Percentiles rank a stretch among this genome's conserved stretches.
These are phyloP conservation scores for Diplolepis rosae DNA, from an alignment of 2,888 invertebrate genomes.

Conservation along the genomic window DNA sequence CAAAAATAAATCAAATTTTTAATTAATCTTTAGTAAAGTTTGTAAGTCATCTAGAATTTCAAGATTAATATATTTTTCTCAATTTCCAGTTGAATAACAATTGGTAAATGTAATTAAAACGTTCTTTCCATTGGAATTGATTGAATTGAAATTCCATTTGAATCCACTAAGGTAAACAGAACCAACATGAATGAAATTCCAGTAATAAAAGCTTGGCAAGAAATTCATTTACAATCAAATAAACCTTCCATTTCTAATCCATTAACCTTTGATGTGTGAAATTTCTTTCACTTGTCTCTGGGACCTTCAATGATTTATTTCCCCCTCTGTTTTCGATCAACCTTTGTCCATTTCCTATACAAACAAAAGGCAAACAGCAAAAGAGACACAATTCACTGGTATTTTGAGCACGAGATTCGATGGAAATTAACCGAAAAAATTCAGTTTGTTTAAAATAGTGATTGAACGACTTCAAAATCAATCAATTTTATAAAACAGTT, in stretches of 20 bases:
- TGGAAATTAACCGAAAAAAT: neutral
- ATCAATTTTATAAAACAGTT: neutral
- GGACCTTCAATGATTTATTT: slow-evolving; percentile 1
- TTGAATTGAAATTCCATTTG: neutral
- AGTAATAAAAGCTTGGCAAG: neutral
- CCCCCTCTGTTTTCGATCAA: slow-evolving; percentile 24
- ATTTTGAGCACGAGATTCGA: slow-evolving; percentile 1
- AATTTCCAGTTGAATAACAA: too few species aligned
- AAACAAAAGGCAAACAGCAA: slow-evolving; percentile 24
- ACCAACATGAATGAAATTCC: slow-evolving; percentile 2
- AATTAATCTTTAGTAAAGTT: too few species aligned
- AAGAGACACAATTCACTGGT: slow-evolving; percentile 3
- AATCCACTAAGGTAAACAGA: neutral
- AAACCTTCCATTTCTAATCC: neutral
- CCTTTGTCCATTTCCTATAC: slow-evolving; percentile 23
- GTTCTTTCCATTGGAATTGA: neutral
- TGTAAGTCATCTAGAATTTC: too few species aligned
- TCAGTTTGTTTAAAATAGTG: neutral
- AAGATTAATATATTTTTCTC: too few species aligned
- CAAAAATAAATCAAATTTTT: too few species aligned
- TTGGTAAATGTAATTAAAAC: neutral
- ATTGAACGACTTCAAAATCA: slow-evolving; percentile 14
- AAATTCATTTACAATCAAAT: neutral
- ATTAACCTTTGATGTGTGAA: neutral
- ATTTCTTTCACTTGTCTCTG: slow-evolving; percentile 27